phyloP scores from a whole-genome alignment of 2,113 vertebrate genomes.

The Fulica atra region DNA sequence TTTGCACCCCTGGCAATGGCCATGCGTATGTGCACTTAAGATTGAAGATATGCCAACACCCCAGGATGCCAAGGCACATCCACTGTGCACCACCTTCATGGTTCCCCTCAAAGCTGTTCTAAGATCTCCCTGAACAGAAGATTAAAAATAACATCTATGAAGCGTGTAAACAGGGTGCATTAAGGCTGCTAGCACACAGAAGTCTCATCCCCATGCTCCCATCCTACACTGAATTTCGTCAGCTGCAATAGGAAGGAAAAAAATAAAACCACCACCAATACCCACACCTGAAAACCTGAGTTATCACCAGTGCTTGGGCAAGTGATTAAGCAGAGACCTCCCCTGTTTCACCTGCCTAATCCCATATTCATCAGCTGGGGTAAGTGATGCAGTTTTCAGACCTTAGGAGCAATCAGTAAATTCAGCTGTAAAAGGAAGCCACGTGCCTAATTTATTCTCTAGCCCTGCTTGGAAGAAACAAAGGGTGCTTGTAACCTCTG shows the following conservation, averaged over 20 bases:
- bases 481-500: neutral
- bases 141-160: neutral
- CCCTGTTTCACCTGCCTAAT: neutral
- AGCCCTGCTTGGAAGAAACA: neutral
- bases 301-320: neutral
- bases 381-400: neutral
- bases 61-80: neutral
- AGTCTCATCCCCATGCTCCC: neutral
- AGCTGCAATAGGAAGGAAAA: neutral
- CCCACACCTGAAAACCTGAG: neutral
- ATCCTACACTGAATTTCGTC: neutral
- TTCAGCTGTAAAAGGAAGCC: neutral
- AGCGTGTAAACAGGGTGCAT: neutral
- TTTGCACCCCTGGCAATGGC: neutral
- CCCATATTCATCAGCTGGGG: neutral
- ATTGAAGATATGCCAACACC: neutral
- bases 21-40: accelerated
- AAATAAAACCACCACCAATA: neutral
- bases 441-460: neutral
- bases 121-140: neutral
- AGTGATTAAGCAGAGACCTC: neutral
- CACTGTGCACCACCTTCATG: neutral
- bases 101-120: neutral
- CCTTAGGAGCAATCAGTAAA: neutral
- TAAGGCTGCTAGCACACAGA: neutral